Percentiles rank a stretch among this genome's conserved stretches.
phyloP scores from a whole-genome alignment of 2,113 vertebrate species.

The Phylloscopus trochilus region DNA sequence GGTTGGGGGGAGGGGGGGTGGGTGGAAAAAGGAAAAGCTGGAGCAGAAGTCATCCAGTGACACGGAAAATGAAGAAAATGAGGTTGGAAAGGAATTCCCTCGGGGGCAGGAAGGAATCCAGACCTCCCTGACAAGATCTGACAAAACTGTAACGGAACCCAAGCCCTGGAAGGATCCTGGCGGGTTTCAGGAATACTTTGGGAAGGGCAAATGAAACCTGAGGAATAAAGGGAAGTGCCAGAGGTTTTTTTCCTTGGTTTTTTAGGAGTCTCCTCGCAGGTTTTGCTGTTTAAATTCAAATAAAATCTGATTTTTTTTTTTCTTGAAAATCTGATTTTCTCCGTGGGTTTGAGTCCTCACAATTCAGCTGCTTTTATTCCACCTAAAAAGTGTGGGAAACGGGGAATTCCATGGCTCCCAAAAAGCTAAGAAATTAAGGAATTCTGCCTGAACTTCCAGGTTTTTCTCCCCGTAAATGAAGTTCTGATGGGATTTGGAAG shows the following conservation, averaged over 20 bases:
- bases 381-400: not conserved
- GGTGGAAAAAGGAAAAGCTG: fast-evolving
- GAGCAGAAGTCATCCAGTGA: not conserved
- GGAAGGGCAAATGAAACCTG: not conserved
- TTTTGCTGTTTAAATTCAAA: not conserved
- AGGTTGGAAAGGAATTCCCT: not conserved
- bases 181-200: not conserved
- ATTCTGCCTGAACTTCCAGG: not conserved
- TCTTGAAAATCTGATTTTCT: not conserved
- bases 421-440: not conserved
- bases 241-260: not conserved
- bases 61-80: not conserved
- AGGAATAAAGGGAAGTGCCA: not conserved
- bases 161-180: not conserved
- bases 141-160: not conserved
- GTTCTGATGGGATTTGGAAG: not conserved
- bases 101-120: not conserved
- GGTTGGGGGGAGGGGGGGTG: too few species aligned
- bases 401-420: not conserved
- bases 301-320: not conserved
- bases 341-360: not conserved
- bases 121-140: not conserved
- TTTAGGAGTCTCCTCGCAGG: not conserved
- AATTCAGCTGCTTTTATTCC: not conserved
- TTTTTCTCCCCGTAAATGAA: not conserved